These are phyloP conservation scores for Salvelinus fontinalis DNA, from an alignment of 2,113 vertebrate genomes.

Conservation along the genomic window DNA sequence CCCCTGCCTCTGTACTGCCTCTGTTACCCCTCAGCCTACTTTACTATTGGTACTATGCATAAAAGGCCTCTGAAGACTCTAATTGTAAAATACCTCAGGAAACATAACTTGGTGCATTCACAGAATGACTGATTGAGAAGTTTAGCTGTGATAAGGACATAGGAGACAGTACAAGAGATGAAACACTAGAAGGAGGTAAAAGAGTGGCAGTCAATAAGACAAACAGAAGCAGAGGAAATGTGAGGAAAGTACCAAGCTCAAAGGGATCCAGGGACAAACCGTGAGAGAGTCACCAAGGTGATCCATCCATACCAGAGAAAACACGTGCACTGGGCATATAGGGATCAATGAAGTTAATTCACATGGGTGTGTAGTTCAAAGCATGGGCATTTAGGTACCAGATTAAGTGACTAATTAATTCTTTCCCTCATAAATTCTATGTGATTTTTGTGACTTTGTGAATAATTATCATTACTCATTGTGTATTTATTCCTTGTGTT, in stretches of 20 bases:
- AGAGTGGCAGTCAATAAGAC: background rate
- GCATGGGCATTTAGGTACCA: constrained; percentile 48
- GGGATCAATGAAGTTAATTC: constrained; percentile 61
- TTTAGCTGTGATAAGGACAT: constrained; percentile 11
- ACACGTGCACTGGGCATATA: background rate
- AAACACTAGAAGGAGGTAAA: background rate
- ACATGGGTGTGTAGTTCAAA: constrained; percentile 50
- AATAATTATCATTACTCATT: no score
- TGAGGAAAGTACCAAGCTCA: background rate
- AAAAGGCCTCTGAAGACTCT: constrained; percentile 29
- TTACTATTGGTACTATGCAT: constrained; percentile 55
- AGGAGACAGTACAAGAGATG: background rate
- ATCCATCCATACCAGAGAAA: constrained; percentile 25
- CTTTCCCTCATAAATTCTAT: no score
- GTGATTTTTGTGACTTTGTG: no score
- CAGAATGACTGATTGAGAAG: constrained; percentile 25
- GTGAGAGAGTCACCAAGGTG: constrained; percentile 20
- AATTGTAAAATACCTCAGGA: constrained; percentile 28
- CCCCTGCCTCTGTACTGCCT: constrained; percentile 17
- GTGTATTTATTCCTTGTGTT: no score
- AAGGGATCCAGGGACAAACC: constrained; percentile 19
- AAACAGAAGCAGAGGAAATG: constrained; percentile 1
- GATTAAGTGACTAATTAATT: constrained; percentile 51
- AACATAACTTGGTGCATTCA: constrained; percentile 9
- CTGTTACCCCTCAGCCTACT: constrained; percentile 57